These are phyloP conservation scores for Mallotus villosus DNA, from an alignment of 2,797 vertebrate genomes.

Conservation along the genomic window DNA sequence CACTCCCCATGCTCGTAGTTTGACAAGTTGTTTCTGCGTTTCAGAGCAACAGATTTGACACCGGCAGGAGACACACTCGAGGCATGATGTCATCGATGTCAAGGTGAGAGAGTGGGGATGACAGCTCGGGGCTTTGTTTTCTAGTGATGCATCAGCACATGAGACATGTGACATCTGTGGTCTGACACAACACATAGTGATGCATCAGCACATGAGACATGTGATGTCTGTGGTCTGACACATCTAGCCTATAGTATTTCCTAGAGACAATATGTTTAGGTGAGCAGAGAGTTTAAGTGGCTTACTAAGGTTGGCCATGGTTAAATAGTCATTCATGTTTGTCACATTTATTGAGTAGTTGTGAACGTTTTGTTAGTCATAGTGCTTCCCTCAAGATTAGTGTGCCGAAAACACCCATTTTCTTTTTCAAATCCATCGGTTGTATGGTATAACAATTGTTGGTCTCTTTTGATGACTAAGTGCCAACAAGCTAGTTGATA, in stretches of 20 bases:
- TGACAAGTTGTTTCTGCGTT: background rate
- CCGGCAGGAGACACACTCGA: background rate
- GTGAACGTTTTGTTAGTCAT: background rate
- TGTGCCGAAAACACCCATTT: too few relatives aligned
- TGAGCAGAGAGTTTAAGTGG: background rate
- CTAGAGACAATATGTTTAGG: background rate
- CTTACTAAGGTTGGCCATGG: background rate
- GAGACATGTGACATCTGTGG: background rate
- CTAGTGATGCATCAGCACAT: background rate
- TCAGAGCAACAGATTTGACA: constrained; percentile 1
- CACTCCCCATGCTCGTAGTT: background rate
- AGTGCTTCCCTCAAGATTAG: background rate
- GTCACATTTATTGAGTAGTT: background rate
- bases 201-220: too few relatives aligned
- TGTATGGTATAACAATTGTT: too few relatives aligned
- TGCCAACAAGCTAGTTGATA: too few relatives aligned
- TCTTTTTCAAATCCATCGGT: too few relatives aligned
- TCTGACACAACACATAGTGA: background rate
- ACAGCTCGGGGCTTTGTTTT: background rate
- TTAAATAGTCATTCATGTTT: background rate
- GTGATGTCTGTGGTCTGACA: background rate
- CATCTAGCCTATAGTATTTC: too few relatives aligned
- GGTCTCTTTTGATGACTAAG: too few relatives aligned
- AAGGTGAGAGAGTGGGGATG: background rate
- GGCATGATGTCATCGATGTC: background rate